Evolutionary conservation across 2,797 vertebrate species (phyloP).

Genomic region (Decapterus maruadsi): DNA sequence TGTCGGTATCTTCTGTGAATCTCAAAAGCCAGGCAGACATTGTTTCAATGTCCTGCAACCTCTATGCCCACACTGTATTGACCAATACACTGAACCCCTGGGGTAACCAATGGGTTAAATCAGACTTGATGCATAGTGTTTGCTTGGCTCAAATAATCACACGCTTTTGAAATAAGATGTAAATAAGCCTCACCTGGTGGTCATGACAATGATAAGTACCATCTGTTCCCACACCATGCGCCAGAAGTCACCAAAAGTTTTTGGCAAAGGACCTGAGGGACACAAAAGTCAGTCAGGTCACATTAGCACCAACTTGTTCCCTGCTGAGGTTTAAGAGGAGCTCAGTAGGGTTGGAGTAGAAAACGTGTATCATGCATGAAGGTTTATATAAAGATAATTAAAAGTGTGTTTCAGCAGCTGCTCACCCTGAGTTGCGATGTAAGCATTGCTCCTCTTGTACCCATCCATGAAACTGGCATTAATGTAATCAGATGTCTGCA

Average conservation of each 20-base stretch:
- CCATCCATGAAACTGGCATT: constrained; percentile 92
- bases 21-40: neutral
- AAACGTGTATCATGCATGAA: neutral
- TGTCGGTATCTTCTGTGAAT: neutral
- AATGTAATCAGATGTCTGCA: constrained; percentile 89
- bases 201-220: constrained; percentile 92
- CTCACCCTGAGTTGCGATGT: constrained; percentile 92
- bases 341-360: neutral
- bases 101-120: neutral
- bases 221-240: constrained; percentile 92
- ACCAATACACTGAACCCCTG: neutral
- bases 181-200: constrained; percentile 85
- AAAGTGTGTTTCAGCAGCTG: constrained; percentile 13
- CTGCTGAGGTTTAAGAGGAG: neutral
- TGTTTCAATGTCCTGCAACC: neutral
- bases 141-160: too few relatives aligned
- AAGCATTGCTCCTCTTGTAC: constrained; percentile 88
- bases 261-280: constrained; percentile 88
- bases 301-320: neutral
- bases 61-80: neutral
- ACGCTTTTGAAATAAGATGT: neutral
- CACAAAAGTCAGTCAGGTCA: constrained; percentile 36
- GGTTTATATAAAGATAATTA: neutral
- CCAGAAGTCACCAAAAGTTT: constrained; percentile 91
- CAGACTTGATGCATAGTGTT: neutral